These are phyloP conservation scores for Eupithecia inturbata DNA, from an alignment of 2,888 invertebrate genomes.

Conservation along the genomic window DNA sequence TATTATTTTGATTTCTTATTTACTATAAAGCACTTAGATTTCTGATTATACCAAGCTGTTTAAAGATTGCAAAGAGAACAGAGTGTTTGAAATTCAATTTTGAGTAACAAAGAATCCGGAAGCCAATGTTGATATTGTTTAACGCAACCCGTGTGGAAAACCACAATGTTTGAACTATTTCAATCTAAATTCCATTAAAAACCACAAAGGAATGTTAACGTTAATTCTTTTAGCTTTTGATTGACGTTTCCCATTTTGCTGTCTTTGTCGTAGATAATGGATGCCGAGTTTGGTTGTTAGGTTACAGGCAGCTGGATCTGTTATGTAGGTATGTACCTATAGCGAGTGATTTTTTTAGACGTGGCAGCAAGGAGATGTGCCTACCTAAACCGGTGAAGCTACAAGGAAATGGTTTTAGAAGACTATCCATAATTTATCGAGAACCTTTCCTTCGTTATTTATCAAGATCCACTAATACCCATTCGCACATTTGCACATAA, in stretches of 20 bases:
- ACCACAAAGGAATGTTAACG: background rate
- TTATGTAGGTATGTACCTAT: too few species aligned
- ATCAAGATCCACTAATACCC: too few species aligned
- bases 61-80: background rate
- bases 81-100: background rate
- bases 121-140: slow-evolving; percentile 3
- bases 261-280: slow-evolving; percentile 32
- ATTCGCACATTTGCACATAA: too few species aligned
- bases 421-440: too few species aligned
- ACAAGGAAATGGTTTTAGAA: too few species aligned
- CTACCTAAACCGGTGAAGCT: too few species aligned
- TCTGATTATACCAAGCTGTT: background rate
- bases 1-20: too few species aligned
- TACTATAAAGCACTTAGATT: background rate
- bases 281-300: background rate
- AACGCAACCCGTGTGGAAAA: background rate
- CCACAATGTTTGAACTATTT: slow-evolving; percentile 6
- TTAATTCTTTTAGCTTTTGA: slow-evolving; percentile 37
- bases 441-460: too few species aligned
- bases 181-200: slow-evolving; percentile 11
- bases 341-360: too few species aligned
- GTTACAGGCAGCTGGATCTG: too few species aligned
- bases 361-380: too few species aligned
- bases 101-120: background rate
- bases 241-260: slow-evolving; percentile 46